A percentile compares a stretch with the other conserved stretches of the same genome.
Evolutionary conservation across 2,113 vertebrate species (phyloP).

Genomic region (Thomomys bottae): DNA sequence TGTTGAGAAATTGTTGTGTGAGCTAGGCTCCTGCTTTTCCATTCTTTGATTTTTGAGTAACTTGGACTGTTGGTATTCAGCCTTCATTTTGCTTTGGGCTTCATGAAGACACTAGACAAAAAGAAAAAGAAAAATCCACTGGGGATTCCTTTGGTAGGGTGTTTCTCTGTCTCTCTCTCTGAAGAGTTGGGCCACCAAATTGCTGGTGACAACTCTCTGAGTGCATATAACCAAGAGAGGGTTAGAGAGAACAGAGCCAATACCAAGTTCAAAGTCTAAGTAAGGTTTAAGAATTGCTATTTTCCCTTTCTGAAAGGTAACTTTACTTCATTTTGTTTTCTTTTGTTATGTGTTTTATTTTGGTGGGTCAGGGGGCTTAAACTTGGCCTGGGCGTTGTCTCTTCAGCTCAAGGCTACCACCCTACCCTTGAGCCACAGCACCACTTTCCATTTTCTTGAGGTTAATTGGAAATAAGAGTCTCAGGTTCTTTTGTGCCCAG

Average conservation of each 20-base stretch:
- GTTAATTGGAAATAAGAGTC: no score
- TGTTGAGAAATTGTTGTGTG: not conserved
- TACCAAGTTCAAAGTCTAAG: not conserved
- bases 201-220: not conserved
- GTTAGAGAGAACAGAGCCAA: not conserved
- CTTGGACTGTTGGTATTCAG: not conserved
- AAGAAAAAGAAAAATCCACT: not conserved
- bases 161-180: not conserved
- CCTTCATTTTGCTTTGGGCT: not conserved
- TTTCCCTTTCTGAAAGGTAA: not conserved
- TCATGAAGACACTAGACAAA: no score
- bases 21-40: not conserved
- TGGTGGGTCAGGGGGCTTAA: no score
- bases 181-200: not conserved
- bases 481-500: no score
- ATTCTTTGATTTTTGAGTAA: not conserved
- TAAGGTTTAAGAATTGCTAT: not conserved
- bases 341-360: not conserved
- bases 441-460: no score
- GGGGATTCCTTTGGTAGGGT: no score
- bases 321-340: not conserved
- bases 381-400: no score
- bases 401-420: no score
- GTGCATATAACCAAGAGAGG: no score
- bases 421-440: no score